Base-by-base conservation (phyloP, 2,888 invertebrate genomes). In the Anticlea derivata region DNA sequence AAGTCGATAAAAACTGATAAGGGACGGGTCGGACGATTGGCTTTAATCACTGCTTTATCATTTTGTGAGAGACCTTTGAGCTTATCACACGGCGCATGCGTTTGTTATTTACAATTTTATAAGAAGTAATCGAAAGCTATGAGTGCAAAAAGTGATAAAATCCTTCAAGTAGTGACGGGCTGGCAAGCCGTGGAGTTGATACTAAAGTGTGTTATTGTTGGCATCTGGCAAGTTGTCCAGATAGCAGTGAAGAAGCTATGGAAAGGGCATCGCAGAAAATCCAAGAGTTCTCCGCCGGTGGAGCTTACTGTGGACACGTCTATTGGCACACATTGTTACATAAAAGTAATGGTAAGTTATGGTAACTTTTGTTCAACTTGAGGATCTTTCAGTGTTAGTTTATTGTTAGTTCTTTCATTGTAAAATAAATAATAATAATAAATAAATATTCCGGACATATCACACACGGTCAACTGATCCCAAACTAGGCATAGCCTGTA, bases 261-360 rank as follows among this genome's bases (percentile, higher is more conserved):
- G 89, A 88, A 83, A 66, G 88, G 86, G 13, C 77, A 78, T 30
- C 65, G 81, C 1, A 80, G 84, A 65, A 88, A 86, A 11, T 53
- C 63, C 0, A 78, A 75, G 50, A 68, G 68, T 53, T 58, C 24
- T 7, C 63, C 78, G 0, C 71, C 82, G 2, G 77, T 88, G 0
- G 86, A 89, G 60, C 68, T 89, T 1, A 82, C 86, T 1, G 80
- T 83, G 0, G 90, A 89, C 55, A 78, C 87, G 0, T 83, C 89
- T 20, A 66, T 90, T 13, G 90, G 90, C 3, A 82, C 82, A 5
- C 90, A 90, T 66, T 90, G 86, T 51, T 86, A 83, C 57, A 87
- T 90, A 7, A 89, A 86, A 81, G 75, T 90, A 51, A 75, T 84
- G 88, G 90, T 89, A 52, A 73, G 78, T 69, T 22, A 22, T 22